Evolutionary conservation across 2,888 invertebrate species (phyloP).

Genomic region (Eupithecia exiguata): DNA sequence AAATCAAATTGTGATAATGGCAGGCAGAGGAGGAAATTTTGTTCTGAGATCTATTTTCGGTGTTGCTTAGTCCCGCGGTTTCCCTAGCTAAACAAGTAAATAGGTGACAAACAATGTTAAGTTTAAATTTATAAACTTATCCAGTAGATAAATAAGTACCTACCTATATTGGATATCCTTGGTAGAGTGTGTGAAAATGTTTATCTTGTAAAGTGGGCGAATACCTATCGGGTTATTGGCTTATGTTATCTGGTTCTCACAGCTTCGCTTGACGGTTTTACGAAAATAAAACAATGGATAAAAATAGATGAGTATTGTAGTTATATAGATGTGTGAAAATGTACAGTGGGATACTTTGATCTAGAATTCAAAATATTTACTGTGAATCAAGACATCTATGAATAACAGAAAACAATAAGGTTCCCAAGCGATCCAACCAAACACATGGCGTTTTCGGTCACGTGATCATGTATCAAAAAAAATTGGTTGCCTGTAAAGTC

Average conservation of each 20-base stretch:
- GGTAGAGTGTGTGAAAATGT: not conserved
- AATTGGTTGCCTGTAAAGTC: too few species aligned
- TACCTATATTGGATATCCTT: not conserved
- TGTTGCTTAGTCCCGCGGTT: not conserved
- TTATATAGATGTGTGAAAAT: not conserved
- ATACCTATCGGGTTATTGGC: not conserved
- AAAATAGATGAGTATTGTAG: not conserved
- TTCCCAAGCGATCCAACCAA: too few species aligned
- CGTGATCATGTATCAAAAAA: too few species aligned
- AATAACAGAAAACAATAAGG: too few species aligned
- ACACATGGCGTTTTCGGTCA: too few species aligned
- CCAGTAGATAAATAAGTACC: not conserved
- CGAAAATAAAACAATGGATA: not conserved
- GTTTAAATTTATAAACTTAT: not conserved
- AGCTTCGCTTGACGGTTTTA: not conserved
- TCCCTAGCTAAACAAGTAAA: not conserved
- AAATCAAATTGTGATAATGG: constrained; percentile 22
- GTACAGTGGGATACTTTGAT: too few species aligned
- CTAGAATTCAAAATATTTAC: too few species aligned
- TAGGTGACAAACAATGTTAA: too few species aligned
- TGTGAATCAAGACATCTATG: too few species aligned
- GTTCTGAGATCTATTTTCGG: not conserved
- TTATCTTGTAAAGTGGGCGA: not conserved
- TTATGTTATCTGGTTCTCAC: not conserved
- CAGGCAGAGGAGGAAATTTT: not conserved